Base-by-base conservation (phyloP, 2,113 vertebrate species). In the Nematolebias whitei region DNA sequence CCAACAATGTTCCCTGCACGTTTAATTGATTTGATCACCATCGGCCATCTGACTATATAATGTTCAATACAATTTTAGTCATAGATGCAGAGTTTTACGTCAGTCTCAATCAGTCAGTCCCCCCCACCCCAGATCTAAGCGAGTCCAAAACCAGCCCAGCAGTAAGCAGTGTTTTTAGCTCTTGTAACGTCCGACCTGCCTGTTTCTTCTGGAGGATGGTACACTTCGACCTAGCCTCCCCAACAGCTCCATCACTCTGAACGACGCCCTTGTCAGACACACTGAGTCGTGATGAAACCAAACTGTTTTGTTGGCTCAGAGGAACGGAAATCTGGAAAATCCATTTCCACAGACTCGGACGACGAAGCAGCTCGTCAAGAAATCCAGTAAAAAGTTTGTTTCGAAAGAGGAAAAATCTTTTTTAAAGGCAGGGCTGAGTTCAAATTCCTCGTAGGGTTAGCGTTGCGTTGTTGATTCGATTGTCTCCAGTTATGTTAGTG, bases 1-100 rank as follows among this genome's bases (percentile, higher is more conserved):
- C 45, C 11, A 57, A 5, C 38, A 55, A 47, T 55, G 10, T 20
- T 11, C 55, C 15, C 55, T 51, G 48, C 74, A n/a, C 22, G 51
- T 59, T 74, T 74, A 53, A 54, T 77, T 50, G 43, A 57, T 66
- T 52, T 54, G 50, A 82, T 80, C 40, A 66, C 71, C 23, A 12
- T 62, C 58, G 75, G 61, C 22, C 24, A 41, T 32, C 65, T 41
- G 26, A 48, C 64, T 29, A 29, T 29, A 62, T 65, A 45, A 70
- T 55, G 19, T 77, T 60, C 1, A 24, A 45, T 44, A 62, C 44
- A 4, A 68, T 71, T 56, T 56, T 2, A 48, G 54, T 50, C 38
- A 9, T 20, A 76, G 73, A 65, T 64, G 74, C 39, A 80, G 41
- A 65, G 50, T 63, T 20, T 39, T 29, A 29, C n/a, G n/a, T n/a